Evolutionary conservation across 1,140 invertebrate genomes (phyloP).

Genomic region (Nephila pilipes): DNA sequence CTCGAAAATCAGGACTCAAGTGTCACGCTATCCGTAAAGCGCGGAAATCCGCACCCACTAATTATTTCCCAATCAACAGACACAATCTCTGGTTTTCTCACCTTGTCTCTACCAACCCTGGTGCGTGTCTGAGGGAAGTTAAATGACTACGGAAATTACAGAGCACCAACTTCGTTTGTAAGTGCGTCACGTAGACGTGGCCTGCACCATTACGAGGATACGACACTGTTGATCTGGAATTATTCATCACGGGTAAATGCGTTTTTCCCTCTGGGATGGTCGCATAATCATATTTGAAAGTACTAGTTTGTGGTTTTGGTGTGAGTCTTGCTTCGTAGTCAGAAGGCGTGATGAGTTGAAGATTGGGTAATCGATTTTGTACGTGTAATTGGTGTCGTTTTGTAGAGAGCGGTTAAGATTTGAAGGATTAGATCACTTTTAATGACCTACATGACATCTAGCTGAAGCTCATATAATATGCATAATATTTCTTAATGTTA

Average conservation of each 20-base stretch:
- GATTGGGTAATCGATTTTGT: too few species aligned
- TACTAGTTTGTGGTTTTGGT: not conserved
- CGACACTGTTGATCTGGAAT: constrained; percentile 67
- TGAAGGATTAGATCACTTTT: too few species aligned
- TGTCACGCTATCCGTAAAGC: constrained; percentile 46
- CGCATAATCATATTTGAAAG: constrained; percentile 11
- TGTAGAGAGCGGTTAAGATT: too few species aligned
- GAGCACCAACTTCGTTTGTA: not conserved
- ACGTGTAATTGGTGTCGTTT: too few species aligned
- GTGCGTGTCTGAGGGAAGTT: constrained; percentile 29
- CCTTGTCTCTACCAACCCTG: not conserved
- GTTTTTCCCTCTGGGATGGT: not conserved
- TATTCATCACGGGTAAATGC: constrained; percentile 37
- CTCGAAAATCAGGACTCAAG: constrained; percentile 4
- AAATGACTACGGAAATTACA: constrained; percentile 62
- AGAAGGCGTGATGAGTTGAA: too few species aligned
- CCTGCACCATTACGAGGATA: constrained; percentile 23
- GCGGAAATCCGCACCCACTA: constrained; percentile 59
- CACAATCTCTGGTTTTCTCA: constrained; percentile 49
- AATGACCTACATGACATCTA: too few species aligned
- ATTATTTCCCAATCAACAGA: constrained; percentile 65
- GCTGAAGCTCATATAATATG: too few species aligned
- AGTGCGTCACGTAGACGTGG: constrained; percentile 34
- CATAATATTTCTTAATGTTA: too few species aligned
- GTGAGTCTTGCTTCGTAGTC: not conserved